Evolutionary conservation across 2,113 vertebrate genomes (phyloP).

Genomic region (Paramormyrops kingsleyae): DNA sequence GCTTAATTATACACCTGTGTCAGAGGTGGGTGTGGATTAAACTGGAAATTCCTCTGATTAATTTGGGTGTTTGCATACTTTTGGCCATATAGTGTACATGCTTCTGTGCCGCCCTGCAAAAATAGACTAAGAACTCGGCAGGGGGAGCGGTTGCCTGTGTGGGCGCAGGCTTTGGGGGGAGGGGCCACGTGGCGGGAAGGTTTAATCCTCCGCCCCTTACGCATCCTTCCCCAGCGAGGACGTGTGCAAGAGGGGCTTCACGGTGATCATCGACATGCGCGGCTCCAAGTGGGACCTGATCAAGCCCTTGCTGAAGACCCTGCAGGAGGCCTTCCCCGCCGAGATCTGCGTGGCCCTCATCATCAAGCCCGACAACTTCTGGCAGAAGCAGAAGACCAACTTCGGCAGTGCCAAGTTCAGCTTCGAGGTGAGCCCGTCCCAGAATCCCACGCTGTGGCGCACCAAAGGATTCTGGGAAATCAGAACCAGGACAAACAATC

Average conservation of each 20-base stretch:
- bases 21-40: neutral
- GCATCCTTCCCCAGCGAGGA: conserved; percentile 73
- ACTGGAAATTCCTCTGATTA: neutral
- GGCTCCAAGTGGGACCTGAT: conserved; percentile 98
- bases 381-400: conserved; percentile 99
- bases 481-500: neutral
- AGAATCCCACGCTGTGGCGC: neutral
- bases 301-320: conserved; percentile 89
- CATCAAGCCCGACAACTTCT: conserved; percentile 98
- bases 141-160: neutral
- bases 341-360: conserved; percentile 93
- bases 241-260: conserved; percentile 91
- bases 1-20: neutral
- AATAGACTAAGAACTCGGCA: neutral
- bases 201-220: neutral
- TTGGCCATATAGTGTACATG: neutral
- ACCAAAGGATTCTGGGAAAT: neutral
- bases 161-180: neutral
- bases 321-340: conserved; percentile 91
- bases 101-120: neutral
- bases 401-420: conserved; percentile 98
- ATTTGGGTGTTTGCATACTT: neutral
- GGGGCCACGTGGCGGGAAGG: neutral
- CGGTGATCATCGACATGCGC: conserved; percentile 97
- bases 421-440: conserved; percentile 75